These are phyloP conservation scores for Scolopax rusticola DNA, from an alignment of 2,797 vertebrate species.

Conservation along the genomic window DNA sequence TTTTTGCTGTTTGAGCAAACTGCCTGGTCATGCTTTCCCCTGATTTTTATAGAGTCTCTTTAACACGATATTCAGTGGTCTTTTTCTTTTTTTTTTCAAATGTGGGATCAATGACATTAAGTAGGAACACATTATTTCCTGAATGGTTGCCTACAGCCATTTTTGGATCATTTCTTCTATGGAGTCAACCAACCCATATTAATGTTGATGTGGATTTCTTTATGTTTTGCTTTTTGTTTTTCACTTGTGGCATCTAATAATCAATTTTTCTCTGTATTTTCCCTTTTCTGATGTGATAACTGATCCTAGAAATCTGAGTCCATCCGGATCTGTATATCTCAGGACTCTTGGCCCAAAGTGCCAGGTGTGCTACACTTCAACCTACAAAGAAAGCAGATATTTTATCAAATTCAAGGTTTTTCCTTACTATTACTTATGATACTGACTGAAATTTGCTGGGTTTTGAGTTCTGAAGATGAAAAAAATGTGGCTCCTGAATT, in stretches of 20 bases:
- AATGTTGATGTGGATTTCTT: background rate
- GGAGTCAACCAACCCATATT: background rate
- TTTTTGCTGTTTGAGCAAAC: constrained; percentile 24
- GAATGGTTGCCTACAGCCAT: background rate
- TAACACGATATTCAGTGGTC: background rate
- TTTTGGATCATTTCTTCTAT: background rate
- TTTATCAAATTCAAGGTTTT: background rate
- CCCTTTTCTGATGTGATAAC: background rate
- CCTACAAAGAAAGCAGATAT: background rate
- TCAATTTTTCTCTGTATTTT: background rate
- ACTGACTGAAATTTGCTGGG: background rate
- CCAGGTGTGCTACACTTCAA: background rate
- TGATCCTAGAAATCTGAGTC: background rate
- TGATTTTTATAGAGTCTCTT: background rate
- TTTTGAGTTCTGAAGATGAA: background rate
- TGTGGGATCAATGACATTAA: background rate
- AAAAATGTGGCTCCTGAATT: background rate
- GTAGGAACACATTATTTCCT: background rate
- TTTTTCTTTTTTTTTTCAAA: background rate
- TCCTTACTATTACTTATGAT: background rate
- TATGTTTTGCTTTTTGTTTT: background rate
- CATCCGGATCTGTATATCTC: background rate
- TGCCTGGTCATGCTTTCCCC: background rate
- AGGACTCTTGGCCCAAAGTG: background rate
- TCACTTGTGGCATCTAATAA: background rate